Conservation (phyloP, 2,797 vertebrate genomes). For the Micromesistius poutassou region DNA sequence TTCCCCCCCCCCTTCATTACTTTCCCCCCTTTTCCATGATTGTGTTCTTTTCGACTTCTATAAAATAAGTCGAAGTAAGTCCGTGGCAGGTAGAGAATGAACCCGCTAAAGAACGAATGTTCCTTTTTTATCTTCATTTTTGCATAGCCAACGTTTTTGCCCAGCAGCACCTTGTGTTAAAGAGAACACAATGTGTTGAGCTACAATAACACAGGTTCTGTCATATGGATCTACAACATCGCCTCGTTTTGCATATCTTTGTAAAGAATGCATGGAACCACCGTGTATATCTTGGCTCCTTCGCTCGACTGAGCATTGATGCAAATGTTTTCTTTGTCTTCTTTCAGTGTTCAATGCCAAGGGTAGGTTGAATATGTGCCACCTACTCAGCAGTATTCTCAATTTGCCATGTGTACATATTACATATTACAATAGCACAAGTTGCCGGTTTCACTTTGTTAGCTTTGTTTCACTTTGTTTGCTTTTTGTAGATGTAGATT, state of each 20-base stretch:
- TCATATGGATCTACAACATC: neutral
- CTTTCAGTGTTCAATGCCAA: neutral
- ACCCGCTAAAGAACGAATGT: constrained; percentile 13
- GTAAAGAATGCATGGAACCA: neutral
- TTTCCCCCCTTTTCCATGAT: neutral
- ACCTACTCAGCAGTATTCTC: neutral
- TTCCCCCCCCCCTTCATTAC: neutral
- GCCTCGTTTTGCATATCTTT: neutral
- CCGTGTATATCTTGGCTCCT: neutral
- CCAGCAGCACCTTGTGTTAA: neutral
- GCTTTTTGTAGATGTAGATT: neutral
- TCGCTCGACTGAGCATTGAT: neutral
- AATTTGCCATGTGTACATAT: neutral
- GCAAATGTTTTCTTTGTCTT: neutral
- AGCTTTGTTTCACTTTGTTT: no score
- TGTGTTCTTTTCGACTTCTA: constrained; percentile 15
- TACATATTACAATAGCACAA: neutral
- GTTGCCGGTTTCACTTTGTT: neutral
- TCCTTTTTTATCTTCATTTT: constrained; percentile 22
- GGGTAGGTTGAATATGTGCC: neutral
- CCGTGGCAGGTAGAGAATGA: constrained; percentile 3
- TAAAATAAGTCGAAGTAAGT: neutral
- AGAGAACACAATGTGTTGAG: neutral
- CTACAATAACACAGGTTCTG: neutral
- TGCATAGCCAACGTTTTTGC: constrained; percentile 36